A percentile compares a stretch with the other conserved stretches of the same genome.
phyloP scores from a whole-genome alignment of 2,797 vertebrate species.

The Coccyzus lansbergi region DNA sequence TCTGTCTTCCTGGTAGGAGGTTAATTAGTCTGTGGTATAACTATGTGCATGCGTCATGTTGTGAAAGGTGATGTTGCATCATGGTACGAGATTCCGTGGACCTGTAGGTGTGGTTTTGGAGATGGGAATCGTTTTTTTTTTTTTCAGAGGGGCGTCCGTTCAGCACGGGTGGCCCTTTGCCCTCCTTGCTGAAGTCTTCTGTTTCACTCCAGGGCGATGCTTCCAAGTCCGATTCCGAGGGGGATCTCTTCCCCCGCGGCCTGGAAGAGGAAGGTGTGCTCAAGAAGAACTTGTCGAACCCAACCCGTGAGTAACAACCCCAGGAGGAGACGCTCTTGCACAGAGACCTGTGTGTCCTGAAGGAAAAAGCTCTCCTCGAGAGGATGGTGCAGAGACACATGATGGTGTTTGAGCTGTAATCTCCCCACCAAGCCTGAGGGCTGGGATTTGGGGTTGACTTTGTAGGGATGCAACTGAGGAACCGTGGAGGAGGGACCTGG shows the following conservation, averaged over 20 bases:
- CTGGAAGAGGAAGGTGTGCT: constrained; percentile 88
- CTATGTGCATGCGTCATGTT: constrained; percentile 73
- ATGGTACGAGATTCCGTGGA: constrained; percentile 48
- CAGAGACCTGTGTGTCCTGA: background rate
- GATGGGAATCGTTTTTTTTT: background rate
- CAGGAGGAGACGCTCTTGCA: background rate
- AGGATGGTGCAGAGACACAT: background rate
- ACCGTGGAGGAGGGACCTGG: accelerated
- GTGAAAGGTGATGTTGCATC: constrained; percentile 74
- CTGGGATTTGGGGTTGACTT: background rate
- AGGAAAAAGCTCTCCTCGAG: background rate
- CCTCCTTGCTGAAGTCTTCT: constrained; percentile 41
- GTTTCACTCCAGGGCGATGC: constrained; percentile 86
- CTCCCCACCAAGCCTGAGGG: accelerated
- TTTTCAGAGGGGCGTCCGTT: background rate
- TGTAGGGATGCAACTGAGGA: background rate
- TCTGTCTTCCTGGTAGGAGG: constrained; percentile 51
- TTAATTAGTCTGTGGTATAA: constrained; percentile 74
- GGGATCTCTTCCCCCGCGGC: constrained; percentile 84
- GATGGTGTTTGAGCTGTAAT: accelerated
- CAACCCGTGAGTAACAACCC: constrained; percentile 84
- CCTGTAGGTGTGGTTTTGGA: constrained; percentile 58
- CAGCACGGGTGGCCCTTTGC: background rate
- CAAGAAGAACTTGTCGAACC: constrained; percentile 87
- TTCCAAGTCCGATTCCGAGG: constrained; percentile 91